Evolutionary conservation across 1,140 invertebrate species (phyloP), one percentile per base, ranked within the genome.

Genomic region (Holcopasites calliopsidis): DNA sequence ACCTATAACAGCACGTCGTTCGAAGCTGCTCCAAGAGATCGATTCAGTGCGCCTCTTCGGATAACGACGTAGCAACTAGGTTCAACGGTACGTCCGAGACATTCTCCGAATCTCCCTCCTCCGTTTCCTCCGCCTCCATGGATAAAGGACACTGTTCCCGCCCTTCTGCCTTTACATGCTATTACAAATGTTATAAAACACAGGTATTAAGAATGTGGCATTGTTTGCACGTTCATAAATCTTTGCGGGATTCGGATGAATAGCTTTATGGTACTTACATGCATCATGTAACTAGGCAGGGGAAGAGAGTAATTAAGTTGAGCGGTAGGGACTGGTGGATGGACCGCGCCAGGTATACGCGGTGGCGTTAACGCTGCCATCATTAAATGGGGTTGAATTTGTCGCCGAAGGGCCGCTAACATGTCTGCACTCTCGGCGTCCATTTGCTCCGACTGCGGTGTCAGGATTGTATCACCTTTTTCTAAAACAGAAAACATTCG

Each of bases 301-400:
- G 90, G 89, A 71, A 91, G 72, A 58, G 87, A 71, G 55, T 90
- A 92, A 86, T 89, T 90, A 33, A 91, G 76, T 81, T 88, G 89
- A 58, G 86, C 66, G 38, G 82, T 64, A 23, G 85, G 69, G 0
- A 86, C 75, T 44, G 86, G 81, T 62, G 69, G 84, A 77, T 86
- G 86, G 5, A n/a, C n/a, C n/a, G 80, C 78, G 64, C 82, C 72
- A 23, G 89, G 77, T 69, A 90, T 77, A 66, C 84, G 87, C 8
- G 87, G 82, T 3, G 89, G 88, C 35, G 90, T 86, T n/a, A 91
- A 76, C 7, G 90, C 89, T 8, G 94, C 94, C 89, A 94, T 93
- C 89, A 94, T 92, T 58, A 94, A 84, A 79, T 94, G 94, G 42
- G 94, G 94, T 77, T 94, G 94, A 80, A 94, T 93, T 87, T 94